These are phyloP conservation scores for Sipha maydis DNA, from an alignment of 2,888 invertebrate species.

Conservation along the genomic window DNA sequence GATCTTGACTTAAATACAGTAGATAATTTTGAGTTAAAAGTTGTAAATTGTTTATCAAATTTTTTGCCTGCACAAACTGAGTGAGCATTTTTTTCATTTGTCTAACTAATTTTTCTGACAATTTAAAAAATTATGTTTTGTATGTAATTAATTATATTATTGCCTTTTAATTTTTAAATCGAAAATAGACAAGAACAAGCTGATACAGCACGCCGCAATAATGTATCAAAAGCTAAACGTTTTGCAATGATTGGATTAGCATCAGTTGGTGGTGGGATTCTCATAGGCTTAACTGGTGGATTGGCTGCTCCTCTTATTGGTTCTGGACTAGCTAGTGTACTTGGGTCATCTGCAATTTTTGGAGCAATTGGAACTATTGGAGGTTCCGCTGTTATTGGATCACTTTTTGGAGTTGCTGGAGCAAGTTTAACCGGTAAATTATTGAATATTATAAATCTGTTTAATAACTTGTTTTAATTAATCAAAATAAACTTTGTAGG, in stretches of 20 bases:
- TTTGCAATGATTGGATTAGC: constrained; percentile 75
- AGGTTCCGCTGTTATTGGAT: constrained; percentile 72
- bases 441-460: neutral
- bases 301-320: constrained; percentile 75
- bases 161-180: constrained; percentile 27
- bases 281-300: constrained; percentile 76
- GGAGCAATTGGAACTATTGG: constrained; percentile 71
- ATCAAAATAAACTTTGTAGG: constrained; percentile 67
- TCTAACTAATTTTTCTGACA: constrained; percentile 23
- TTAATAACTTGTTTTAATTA: neutral
- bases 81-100: constrained; percentile 68
- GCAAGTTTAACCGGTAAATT: constrained; percentile 73
- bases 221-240: constrained; percentile 72
- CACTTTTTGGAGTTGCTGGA: constrained; percentile 76
- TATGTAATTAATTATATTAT: constrained; percentile 5
- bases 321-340: constrained; percentile 70
- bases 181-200: constrained; percentile 69
- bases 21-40: constrained; percentile 72
- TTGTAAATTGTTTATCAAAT: constrained; percentile 70
- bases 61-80: constrained; percentile 67
- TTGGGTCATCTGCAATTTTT: constrained; percentile 68
- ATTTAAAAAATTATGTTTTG: neutral
- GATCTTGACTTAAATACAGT: constrained; percentile 71
- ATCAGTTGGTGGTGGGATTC: constrained; percentile 74
- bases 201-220: constrained; percentile 69